Evolutionary conservation across 1,140 invertebrate species (phyloP).

Genomic region (Asobara japonica): DNA sequence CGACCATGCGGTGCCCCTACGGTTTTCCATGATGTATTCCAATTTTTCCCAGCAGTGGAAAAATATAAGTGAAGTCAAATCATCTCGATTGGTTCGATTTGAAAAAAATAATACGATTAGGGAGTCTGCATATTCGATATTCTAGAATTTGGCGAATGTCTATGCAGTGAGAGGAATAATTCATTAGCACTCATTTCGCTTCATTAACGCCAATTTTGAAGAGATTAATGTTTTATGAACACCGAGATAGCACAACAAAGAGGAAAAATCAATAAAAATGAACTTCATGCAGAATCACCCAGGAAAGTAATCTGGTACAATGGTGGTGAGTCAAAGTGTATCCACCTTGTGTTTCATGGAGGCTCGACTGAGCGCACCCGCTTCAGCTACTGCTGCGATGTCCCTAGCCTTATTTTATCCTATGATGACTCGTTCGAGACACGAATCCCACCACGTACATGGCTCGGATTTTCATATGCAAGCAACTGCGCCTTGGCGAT

Average conservation of each 20-base stretch:
- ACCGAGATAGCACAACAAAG: background rate
- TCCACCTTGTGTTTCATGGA: background rate
- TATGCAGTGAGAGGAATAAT: too few species aligned
- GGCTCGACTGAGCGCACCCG: background rate
- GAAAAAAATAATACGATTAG: too few species aligned
- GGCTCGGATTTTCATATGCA: background rate
- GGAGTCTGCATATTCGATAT: too few species aligned
- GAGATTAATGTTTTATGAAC: background rate
- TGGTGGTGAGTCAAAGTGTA: background rate
- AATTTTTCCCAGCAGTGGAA: too few species aligned
- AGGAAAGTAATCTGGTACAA: background rate
- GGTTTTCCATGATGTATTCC: too few species aligned
- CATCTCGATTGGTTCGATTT: too few species aligned
- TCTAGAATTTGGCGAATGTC: too few species aligned
- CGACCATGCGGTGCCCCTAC: too few species aligned
- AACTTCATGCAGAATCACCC: background rate
- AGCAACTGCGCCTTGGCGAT: slow-evolving; percentile 15
- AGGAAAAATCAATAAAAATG: background rate
- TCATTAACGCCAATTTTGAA: background rate
- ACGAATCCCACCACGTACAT: background rate
- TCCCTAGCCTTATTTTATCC: slow-evolving; percentile 10
- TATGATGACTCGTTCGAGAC: slow-evolving; percentile 11
- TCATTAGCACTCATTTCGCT: background rate
- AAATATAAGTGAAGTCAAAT: too few species aligned
- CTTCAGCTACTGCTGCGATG: background rate